Evolutionary conservation across 1,140 invertebrate genomes (phyloP), one percentile per base, ranked within the genome.

Genomic region (Rhopalosiphum padi): DNA sequence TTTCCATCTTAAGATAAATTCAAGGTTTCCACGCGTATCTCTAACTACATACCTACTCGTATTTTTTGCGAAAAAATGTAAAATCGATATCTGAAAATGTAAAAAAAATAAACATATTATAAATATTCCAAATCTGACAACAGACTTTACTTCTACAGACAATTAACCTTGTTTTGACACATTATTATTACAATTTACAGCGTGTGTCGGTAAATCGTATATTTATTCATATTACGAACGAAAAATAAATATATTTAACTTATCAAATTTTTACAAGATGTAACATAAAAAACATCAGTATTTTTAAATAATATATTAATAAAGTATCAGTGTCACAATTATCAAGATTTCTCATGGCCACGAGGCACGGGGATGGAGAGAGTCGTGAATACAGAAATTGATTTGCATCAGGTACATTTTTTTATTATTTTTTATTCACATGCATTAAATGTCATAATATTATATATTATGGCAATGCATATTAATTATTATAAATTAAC

Each of bases 1-100:
- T 85, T 86, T 68, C 15, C 4, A 68, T 68, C 6, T 68, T 11
- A 43, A 30, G 25, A 86, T 43, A 86, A 86, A 46, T 23, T 43
- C 83, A 86, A 86, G 83, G 83, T 86, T 86, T 86, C 82, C 37
- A 83, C 82, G 22, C 22, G 82, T 83, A 37, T 25, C 8, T 83
- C 22, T 82, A 22, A 21, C n/a, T 82, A 22, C 6, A 41, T 51
- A 15, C 21, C 35, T 41, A 9, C 22, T 11, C 8, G 0, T 86
- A 43, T 43, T 86, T 86, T 25, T 25, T 25, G 11, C 7, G 46
- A 86, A 85, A 25, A 60, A 86, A 46, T 15, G 4, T 86, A 23
- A 43, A 46, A 25, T 46, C 23, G 11, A 43, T 43, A 30, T 86
- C 46, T 46, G 41, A 86, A 46, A 46, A 43, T 37, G 37, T 85